phyloP scores from a whole-genome alignment of 2,888 invertebrate genomes.

The Mechanitis mazaeus region DNA sequence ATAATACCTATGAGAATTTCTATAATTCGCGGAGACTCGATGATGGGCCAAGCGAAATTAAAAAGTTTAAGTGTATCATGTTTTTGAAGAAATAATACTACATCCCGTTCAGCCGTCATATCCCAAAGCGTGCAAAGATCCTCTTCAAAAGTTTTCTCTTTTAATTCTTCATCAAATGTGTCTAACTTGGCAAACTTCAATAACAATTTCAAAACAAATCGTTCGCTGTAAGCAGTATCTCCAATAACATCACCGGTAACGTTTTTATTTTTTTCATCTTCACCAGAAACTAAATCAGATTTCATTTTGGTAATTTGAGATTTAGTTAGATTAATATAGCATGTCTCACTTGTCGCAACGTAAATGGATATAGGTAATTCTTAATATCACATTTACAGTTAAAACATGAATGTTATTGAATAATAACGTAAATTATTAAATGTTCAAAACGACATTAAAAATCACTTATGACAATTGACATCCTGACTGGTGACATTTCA shows the following conservation, averaged over 20 bases:
- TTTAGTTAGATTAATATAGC: too few species aligned
- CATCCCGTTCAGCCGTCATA: slow-evolving; percentile 87
- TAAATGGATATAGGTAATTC: too few species aligned
- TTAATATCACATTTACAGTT: too few species aligned
- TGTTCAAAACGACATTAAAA: too few species aligned
- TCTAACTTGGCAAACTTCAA: slow-evolving; percentile 77
- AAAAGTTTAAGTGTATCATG: slow-evolving; percentile 82
- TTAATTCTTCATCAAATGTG: slow-evolving; percentile 70
- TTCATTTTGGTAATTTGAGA: slow-evolving; percentile 35
- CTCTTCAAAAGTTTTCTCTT: slow-evolving; percentile 80
- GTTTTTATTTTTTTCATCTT: slow-evolving; percentile 20
- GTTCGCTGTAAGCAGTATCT: slow-evolving; percentile 86
- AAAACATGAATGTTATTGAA: too few species aligned
- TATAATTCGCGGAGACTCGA: slow-evolving; percentile 79
- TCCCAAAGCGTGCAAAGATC: slow-evolving; percentile 90
- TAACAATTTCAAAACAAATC: slow-evolving; percentile 82
- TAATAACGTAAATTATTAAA: too few species aligned
- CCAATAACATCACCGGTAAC: slow-evolving; percentile 88
- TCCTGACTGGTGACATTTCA: too few species aligned
- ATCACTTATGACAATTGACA: too few species aligned
- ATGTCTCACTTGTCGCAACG: too few species aligned
- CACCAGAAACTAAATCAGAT: slow-evolving; percentile 36
- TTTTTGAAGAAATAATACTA: slow-evolving; percentile 81
- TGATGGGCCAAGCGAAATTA: slow-evolving; percentile 72
- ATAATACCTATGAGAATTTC: slow-evolving; percentile 91